phyloP scores from a whole-genome alignment of 2,888 invertebrate species.

The Allophyes oxyacanthae region DNA sequence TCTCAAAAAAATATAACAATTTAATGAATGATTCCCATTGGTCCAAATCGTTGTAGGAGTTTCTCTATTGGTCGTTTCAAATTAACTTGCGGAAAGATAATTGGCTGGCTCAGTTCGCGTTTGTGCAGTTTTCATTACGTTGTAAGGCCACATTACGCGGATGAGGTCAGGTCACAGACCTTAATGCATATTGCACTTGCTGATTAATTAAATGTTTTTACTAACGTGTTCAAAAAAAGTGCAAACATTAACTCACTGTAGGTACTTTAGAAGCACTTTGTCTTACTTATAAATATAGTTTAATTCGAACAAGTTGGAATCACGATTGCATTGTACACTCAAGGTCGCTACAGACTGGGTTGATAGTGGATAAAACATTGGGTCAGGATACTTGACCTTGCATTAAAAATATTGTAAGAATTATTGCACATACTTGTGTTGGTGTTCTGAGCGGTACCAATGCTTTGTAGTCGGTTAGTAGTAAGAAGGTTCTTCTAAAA shows the following conservation, averaged over 20 bases:
- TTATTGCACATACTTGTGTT: conserved; percentile 28
- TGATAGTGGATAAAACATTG: conserved; percentile 46
- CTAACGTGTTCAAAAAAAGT: conserved; percentile 41
- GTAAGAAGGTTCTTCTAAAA: no score
- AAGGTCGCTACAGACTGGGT: conserved; percentile 52
- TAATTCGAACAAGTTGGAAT: conserved; percentile 46
- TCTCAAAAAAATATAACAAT: conserved; percentile 3
- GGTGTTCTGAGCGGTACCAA: background rate
- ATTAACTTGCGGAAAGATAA: conserved; percentile 41
- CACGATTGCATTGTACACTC: conserved; percentile 37
- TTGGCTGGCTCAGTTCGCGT: conserved; percentile 44
- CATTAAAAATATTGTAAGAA: conserved; percentile 40
- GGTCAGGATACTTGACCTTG: conserved; percentile 56
- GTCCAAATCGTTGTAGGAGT: conserved; percentile 15
- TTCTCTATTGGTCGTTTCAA: conserved; percentile 41
- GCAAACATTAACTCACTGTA: conserved; percentile 17
- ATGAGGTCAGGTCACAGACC: conserved; percentile 67
- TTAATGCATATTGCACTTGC: conserved; percentile 62
- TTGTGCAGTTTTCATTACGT: conserved; percentile 61
- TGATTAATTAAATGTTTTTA: conserved; percentile 49
- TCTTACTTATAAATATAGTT: conserved; percentile 13
- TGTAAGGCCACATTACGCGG: conserved; percentile 59
- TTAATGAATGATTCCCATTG: conserved; percentile 31
- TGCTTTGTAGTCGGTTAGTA: conserved; percentile 3
- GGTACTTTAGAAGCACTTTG: conserved; percentile 8